Conservation (phyloP, 2,113 vertebrate genomes). For the Jacana jacana region DNA sequence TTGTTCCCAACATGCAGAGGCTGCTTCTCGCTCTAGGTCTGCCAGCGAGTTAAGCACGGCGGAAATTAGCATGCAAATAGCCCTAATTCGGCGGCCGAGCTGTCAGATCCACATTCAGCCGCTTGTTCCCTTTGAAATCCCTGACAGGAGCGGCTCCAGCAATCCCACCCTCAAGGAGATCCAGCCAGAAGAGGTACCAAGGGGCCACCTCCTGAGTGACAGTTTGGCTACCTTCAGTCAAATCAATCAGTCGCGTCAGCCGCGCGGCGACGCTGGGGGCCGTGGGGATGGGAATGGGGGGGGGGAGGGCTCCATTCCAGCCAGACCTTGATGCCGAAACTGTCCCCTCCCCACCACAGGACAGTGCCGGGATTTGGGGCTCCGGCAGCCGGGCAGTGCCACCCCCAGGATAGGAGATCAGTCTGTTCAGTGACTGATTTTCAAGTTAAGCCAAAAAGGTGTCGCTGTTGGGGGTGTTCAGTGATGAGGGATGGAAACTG, state of each 20-base stretch:
- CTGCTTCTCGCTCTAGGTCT: conserved; percentile 72
- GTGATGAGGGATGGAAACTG: background rate
- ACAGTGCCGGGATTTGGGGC: background rate
- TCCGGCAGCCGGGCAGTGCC: background rate
- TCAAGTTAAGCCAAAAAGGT: background rate
- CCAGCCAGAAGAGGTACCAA: conserved; percentile 75
- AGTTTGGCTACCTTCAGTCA: conserved; percentile 76
- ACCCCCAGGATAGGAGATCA: background rate
- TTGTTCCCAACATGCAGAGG: conserved; percentile 78
- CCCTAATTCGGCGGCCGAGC: conserved; percentile 81
- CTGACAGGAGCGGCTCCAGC: conserved; percentile 77
- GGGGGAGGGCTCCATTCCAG: background rate
- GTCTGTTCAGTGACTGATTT: background rate
- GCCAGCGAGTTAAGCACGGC: conserved; percentile 77
- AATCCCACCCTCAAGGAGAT: conserved; percentile 75
- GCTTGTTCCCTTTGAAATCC: conserved; percentile 78
- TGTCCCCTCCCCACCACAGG: background rate
- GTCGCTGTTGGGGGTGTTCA: background rate
- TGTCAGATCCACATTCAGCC: conserved; percentile 78
- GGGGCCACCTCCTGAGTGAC: conserved; percentile 81
- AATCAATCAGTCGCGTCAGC: conserved; percentile 44
- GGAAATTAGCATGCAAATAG: conserved; percentile 88
- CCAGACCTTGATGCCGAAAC: background rate
- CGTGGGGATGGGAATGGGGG: accelerated
- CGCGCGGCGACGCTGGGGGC: background rate